Evolutionary conservation across 2,113 vertebrate species (phyloP).

Genomic region (Tinamus guttatus): DNA sequence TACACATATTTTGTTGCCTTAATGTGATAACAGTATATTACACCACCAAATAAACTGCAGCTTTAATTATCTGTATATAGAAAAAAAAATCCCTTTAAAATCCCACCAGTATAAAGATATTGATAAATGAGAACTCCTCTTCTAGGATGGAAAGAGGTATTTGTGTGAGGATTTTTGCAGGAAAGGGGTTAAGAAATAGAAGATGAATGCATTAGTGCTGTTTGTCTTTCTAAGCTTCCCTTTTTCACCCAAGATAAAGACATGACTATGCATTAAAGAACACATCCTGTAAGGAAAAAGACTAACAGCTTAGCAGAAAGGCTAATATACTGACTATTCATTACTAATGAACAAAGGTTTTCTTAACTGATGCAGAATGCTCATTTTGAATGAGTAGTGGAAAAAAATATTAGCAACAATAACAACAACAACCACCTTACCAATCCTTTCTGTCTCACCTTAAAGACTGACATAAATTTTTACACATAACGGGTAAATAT

Average conservation of each 20-base stretch:
- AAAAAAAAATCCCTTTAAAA: background rate
- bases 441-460: background rate
- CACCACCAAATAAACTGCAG: too few relatives aligned
- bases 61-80: background rate
- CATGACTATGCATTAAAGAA: conserved; percentile 48
- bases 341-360: conserved; percentile 80
- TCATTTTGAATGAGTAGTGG: conserved; percentile 69
- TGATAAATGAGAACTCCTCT: background rate
- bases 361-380: conserved; percentile 79
- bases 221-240: background rate
- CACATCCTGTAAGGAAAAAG: conserved; percentile 52
- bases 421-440: too few relatives aligned
- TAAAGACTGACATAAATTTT: conserved; percentile 23
- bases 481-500: background rate
- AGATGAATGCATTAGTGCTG: too few relatives aligned
- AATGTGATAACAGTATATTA: background rate
- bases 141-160: background rate
- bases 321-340: conserved; percentile 79
- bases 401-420: background rate
- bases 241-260: background rate
- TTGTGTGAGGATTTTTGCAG: background rate
- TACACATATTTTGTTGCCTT: background rate
- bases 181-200: background rate
- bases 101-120: background rate
- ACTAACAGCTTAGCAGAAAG: conserved; percentile 54